Percentiles rank a stretch among this genome's conserved stretches.
Evolutionary conservation across 1,140 invertebrate genomes (phyloP).

Genomic region (Holcopasites calliopsidis): DNA sequence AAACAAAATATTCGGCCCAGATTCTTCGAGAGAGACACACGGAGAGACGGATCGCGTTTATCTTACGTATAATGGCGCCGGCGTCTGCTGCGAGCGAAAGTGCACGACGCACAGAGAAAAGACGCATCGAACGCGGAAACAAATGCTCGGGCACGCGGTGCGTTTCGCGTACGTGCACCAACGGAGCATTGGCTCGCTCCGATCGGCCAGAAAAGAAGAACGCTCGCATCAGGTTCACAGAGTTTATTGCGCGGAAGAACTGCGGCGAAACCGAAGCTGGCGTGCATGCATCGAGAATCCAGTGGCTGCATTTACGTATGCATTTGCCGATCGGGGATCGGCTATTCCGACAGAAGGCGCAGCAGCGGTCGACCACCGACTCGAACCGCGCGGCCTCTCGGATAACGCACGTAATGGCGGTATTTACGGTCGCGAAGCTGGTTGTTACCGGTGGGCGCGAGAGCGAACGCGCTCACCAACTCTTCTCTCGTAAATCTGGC

Average conservation of each 20-base stretch:
- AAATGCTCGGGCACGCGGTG: too few relatives aligned
- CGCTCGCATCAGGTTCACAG: too few relatives aligned
- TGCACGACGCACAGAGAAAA: background rate
- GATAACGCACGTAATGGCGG: conserved; percentile 1
- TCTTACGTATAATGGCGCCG: conserved; percentile 55
- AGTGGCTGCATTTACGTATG: too few relatives aligned
- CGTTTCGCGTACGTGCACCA: background rate
- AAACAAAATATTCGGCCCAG: too few relatives aligned
- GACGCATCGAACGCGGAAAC: conserved; percentile 5
- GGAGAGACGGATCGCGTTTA: conserved; percentile 49
- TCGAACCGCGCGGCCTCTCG: background rate
- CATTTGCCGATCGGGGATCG: background rate
- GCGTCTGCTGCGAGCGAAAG: background rate
- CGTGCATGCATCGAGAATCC: too few relatives aligned
- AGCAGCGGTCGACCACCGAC: background rate
- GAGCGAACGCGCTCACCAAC: background rate
- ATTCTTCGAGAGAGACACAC: background rate
- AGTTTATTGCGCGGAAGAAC: too few relatives aligned
- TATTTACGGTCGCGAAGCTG: conserved; percentile 19
- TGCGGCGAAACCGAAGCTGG: too few relatives aligned
- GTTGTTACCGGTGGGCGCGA: background rate
- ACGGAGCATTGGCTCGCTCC: background rate
- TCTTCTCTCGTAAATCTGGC: conserved; percentile 45
- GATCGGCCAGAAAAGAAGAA: too few relatives aligned
- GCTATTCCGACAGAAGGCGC: background rate